Evolutionary conservation across 2,797 vertebrate species (phyloP).

Genomic region (Buphagus erythrorhynchus): DNA sequence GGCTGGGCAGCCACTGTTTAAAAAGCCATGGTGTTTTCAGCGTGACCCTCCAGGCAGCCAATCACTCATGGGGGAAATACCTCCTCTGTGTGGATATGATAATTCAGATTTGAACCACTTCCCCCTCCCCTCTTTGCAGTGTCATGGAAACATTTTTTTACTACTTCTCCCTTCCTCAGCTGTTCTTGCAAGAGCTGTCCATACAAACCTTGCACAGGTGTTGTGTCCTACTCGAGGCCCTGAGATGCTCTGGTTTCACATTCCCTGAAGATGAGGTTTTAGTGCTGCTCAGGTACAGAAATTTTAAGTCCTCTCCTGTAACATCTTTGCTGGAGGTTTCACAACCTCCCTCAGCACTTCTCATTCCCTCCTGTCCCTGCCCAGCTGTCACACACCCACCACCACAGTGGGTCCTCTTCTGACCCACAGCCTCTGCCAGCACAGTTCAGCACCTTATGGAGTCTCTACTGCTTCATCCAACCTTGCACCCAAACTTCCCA

Average conservation of each 20-base stretch:
- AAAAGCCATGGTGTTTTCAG: neutral
- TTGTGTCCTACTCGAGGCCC: rapidly evolving
- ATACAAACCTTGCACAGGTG: neutral
- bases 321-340: neutral
- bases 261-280: neutral
- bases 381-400: neutral
- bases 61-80: neutral
- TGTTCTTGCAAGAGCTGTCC: neutral
- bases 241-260: neutral
- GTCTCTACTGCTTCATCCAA: neutral
- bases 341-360: neutral
- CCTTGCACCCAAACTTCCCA: neutral
- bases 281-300: neutral
- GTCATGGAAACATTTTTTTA: neutral
- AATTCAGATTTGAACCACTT: neutral
- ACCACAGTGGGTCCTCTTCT: neutral
- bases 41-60: neutral
- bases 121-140: neutral
- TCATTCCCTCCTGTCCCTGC: neutral
- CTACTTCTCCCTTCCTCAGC: neutral
- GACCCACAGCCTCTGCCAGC: neutral
- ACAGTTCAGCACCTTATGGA: neutral
- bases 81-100: neutral
- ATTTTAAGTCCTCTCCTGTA: neutral
- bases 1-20: neutral